phyloP scores from a whole-genome alignment of 2,797 vertebrate genomes.

The Gymnodraco acuticeps region DNA sequence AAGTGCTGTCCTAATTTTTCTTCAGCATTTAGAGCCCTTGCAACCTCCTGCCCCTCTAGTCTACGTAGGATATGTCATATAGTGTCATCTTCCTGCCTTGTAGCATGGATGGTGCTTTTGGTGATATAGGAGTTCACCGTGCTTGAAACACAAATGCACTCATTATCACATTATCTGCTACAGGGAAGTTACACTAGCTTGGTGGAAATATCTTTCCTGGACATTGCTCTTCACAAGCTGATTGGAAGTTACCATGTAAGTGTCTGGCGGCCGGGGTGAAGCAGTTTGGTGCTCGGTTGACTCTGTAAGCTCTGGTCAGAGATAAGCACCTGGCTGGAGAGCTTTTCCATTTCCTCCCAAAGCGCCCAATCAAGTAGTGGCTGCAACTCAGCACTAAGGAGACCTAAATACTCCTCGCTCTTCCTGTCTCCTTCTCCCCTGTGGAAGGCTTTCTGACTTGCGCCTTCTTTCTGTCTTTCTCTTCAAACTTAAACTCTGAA shows the following conservation, averaged over 20 bases:
- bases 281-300: constrained; percentile 71
- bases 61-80: neutral
- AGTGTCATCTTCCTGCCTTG: constrained; percentile 8
- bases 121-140: constrained; percentile 16
- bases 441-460: constrained; percentile 33
- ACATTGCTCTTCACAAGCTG: constrained; percentile 65
- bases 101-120: neutral
- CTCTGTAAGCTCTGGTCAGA: constrained; percentile 78
- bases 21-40: neutral
- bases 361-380: constrained; percentile 77
- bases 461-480: constrained; percentile 40
- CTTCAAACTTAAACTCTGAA: constrained; percentile 27
- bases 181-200: constrained; percentile 56
- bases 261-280: constrained; percentile 66
- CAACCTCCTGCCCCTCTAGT: too few species aligned
- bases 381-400: constrained; percentile 76
- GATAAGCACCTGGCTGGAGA: constrained; percentile 84
- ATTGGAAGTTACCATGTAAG: constrained; percentile 66
- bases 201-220: constrained; percentile 65
- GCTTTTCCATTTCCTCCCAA: constrained; percentile 81
- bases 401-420: constrained; percentile 71
- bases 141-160: constrained; percentile 33
- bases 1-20: too few species aligned
- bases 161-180: constrained; percentile 18
- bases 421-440: constrained; percentile 40